Evolutionary conservation across 1,140 invertebrate species (phyloP).

Genomic region (Tetragnatha versicolor): DNA sequence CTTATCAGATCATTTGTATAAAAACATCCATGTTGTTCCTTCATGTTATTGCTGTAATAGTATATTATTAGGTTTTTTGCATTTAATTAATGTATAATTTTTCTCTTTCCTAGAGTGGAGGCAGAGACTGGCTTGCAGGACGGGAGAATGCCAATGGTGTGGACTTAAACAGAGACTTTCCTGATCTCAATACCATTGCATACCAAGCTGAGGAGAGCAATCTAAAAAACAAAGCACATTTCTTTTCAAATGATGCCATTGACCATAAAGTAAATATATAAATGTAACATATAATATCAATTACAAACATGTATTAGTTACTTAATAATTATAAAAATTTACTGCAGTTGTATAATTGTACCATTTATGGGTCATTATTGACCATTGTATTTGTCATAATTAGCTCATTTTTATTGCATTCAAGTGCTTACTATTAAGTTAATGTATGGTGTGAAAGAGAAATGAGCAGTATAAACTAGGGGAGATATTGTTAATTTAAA

Average conservation of each 20-base stretch:
- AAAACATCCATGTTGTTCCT: background rate
- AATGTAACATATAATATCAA: too few relatives aligned
- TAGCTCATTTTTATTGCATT: too few relatives aligned
- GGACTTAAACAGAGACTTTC: conserved; percentile 89
- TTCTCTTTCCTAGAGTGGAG: conserved; percentile 41
- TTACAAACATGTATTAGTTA: too few relatives aligned
- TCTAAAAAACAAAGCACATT: conserved; percentile 39
- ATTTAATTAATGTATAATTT: conserved; percentile 20
- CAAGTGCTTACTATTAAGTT: too few relatives aligned
- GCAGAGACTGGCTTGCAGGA: conserved; percentile 77
- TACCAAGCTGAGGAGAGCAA: conserved; percentile 70
- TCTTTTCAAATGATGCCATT: conserved; percentile 71
- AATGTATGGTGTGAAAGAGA: too few relatives aligned
- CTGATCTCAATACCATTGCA: conserved; percentile 80
- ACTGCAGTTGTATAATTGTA: too few relatives aligned
- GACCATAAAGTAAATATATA: conserved; percentile 61
- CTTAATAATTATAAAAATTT: too few relatives aligned
- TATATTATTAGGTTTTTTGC: background rate
- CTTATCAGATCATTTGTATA: too few relatives aligned
- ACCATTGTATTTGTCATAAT: too few relatives aligned
- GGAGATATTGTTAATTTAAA: too few relatives aligned
- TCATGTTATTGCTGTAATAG: background rate
- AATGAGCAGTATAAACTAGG: too few relatives aligned
- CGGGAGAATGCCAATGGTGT: conserved; percentile 81
- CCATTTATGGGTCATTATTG: too few relatives aligned